Base-by-base conservation (phyloP, 2,113 vertebrate genomes). In the Podarcis muralis region DNA sequence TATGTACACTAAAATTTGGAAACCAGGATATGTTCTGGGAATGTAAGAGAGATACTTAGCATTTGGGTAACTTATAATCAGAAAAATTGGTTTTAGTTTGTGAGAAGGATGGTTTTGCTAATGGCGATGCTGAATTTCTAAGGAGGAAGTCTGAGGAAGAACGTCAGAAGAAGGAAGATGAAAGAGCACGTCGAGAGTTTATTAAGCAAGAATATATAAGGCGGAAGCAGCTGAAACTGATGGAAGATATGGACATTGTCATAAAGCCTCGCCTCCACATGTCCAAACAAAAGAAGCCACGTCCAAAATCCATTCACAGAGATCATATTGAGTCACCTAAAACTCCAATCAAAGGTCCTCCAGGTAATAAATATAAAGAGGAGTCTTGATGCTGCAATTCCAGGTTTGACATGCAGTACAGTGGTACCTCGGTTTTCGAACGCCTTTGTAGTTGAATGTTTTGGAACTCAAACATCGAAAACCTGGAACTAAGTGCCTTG, bases 151-250 rank as follows among this genome's bases (percentile, higher is more conserved):
- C 98, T 2, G 99, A 99, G 94, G 99, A 99, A 93, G 99, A 99
- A 92, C 98, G 98, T 83, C 94, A 96, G 94, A 98, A 98, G 95
- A 99, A 99, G 94, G 99, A 99, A 93, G 99, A 99, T 71, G 99
- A 99, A 90, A 97, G 97, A 90, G 98, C 98, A 37, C 97, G 99
- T 30, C 95, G 97, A 89, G 98, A 99, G 91, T 99, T 98, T 93
- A 99, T 99, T 95, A 98, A 99, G 93, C 99, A 98, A 94, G 99
- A 99, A 80, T 98, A 99, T 87, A 97, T 99, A 95, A 96, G 99
- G 86, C 97, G 99, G 90, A 99, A 99, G 95, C 99, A 99, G 90
- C 96, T 99, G 5, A 99, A 99, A 90, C 98, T 99, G 12, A 99
- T 99, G 98, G 97, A 98, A 93, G 99, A 99, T 89, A 99, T 99